phyloP scores from a whole-genome alignment of 2,888 invertebrate genomes.

The Rhingia rostrata region DNA sequence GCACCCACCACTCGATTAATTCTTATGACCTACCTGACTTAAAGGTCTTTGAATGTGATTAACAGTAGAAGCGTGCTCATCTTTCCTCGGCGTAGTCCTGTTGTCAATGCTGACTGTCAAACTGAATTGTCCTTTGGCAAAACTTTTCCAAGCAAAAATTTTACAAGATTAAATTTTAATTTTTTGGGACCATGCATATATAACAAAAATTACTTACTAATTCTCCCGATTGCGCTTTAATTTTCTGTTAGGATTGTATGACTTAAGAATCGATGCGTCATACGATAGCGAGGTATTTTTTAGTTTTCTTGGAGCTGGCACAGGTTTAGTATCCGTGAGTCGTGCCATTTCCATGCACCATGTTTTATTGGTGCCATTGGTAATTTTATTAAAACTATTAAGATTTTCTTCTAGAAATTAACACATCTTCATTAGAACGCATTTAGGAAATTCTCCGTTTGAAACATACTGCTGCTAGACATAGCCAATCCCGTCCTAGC shows the following conservation, averaged over 20 bases:
- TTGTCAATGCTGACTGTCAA: constrained; percentile 38
- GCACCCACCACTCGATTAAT: too few relatives aligned
- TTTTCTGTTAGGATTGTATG: constrained; percentile 82
- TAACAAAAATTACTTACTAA: constrained; percentile 76
- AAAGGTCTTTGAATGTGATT: constrained; percentile 10
- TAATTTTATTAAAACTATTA: constrained; percentile 1
- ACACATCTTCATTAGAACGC: too few relatives aligned
- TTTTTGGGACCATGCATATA: neutral
- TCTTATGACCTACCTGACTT: constrained; percentile 57
- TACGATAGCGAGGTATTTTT: constrained; percentile 31
- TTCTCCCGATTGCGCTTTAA: constrained; percentile 81
- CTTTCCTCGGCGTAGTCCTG: constrained; percentile 13
- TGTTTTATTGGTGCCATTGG: neutral
- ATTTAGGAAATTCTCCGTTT: neutral
- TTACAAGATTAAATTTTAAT: neutral
- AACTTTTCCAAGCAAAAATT: constrained; percentile 20
- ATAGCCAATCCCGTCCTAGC: constrained; percentile 22
- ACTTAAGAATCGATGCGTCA: constrained; percentile 79
- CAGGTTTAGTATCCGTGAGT: constrained; percentile 75
- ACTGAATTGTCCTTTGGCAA: constrained; percentile 57
- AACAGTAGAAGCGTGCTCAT: constrained; percentile 12
- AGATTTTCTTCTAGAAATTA: constrained; percentile 43
- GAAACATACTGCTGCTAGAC: constrained; percentile 50
- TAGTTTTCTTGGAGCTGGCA: constrained; percentile 78
- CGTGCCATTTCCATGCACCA: constrained; percentile 26